A percentile compares a stretch with the other conserved stretches of the same genome.
phyloP scores from a whole-genome alignment of 2,888 invertebrate species.

The Leucoma salicis region DNA sequence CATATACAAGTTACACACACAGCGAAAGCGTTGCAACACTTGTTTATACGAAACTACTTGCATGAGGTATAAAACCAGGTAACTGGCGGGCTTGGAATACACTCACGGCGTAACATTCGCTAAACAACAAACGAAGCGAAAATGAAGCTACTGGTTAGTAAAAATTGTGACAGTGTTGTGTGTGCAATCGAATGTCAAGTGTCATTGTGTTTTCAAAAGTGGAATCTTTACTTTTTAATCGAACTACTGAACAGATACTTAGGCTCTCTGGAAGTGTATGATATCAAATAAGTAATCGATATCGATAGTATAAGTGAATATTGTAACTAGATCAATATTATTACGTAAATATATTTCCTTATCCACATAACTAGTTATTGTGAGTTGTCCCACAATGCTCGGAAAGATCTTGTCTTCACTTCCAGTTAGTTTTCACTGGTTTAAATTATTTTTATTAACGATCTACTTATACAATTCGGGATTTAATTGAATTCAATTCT shows the following conservation, averaged over 20 bases:
- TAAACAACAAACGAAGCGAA: conserved; percentile 73
- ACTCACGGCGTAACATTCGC: conserved; percentile 75
- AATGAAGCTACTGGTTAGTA: conserved; percentile 79
- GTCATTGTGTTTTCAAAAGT: conserved; percentile 15
- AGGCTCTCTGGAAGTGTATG: background rate
- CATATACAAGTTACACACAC: conserved; percentile 41
- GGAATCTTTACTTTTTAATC: conserved; percentile 11
- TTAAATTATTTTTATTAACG: conserved; percentile 28
- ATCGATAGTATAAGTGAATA: conserved; percentile 23
- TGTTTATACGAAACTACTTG: conserved; percentile 57
- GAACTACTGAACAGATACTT: conserved; percentile 3
- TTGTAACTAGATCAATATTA: conserved; percentile 28
- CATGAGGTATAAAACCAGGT: conserved; percentile 69
- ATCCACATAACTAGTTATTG: conserved; percentile 34
- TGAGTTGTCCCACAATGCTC: conserved; percentile 34
- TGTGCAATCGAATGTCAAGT: conserved; percentile 23
- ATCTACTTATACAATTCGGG: no score
- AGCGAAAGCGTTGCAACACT: conserved; percentile 75
- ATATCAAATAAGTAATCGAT: conserved; percentile 13
- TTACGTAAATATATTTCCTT: conserved; percentile 38
- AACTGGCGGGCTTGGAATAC: conserved; percentile 44
- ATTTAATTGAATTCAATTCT: no score
- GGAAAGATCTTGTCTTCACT: conserved; percentile 33
- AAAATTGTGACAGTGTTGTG: conserved; percentile 37
- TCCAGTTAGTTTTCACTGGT: conserved; percentile 28